Evolutionary conservation across 2,113 vertebrate genomes (phyloP).

Genomic region (Thinocorus orbignyianus): DNA sequence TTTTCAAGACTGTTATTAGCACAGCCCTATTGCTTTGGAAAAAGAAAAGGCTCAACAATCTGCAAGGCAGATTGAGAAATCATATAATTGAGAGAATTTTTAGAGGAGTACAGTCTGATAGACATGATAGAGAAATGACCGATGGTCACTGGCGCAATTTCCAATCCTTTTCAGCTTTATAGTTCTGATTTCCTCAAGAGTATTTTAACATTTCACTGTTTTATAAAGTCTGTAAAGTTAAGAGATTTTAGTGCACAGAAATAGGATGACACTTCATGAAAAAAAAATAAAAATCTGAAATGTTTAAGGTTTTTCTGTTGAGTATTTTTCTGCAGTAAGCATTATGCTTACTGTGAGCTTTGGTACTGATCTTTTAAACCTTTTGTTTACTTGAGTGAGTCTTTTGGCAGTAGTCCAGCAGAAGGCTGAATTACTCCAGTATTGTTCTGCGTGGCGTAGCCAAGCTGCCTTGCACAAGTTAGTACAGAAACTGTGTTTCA

Average conservation of each 20-base stretch:
- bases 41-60: neutral
- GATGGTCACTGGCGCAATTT: neutral
- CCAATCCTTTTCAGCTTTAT: neutral
- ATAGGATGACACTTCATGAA: neutral
- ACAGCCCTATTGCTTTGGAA: neutral
- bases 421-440: neutral
- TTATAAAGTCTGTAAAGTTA: neutral
- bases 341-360: neutral
- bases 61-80: neutral
- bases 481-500: neutral
- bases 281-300: neutral
- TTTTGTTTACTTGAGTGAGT: constrained; percentile 17
- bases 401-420: neutral
- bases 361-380: constrained; percentile 37
- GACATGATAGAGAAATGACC: neutral
- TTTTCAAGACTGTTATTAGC: neutral
- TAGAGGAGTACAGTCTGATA: neutral
- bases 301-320: neutral
- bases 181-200: neutral
- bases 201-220: neutral
- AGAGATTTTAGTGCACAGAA: neutral
- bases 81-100: neutral
- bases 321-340: neutral
- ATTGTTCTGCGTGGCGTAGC: neutral
- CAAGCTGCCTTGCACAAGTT: neutral